Evolutionary conservation across 2,797 vertebrate species (phyloP).

Genomic region (Cossypha niveicapilla): DNA sequence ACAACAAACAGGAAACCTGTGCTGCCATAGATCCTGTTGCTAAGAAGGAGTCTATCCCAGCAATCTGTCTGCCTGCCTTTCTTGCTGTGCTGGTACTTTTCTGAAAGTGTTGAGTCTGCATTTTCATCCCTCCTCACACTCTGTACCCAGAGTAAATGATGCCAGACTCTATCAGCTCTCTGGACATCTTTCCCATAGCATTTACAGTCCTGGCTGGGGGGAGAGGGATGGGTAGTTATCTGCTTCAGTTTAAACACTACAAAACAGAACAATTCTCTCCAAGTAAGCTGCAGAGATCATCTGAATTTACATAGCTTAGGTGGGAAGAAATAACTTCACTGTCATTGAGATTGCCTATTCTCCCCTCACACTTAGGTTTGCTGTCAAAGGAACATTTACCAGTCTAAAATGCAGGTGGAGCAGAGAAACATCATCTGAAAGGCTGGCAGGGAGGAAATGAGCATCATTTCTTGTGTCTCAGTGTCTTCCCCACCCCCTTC

Average conservation of each 20-base stretch:
- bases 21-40: slow-evolving; percentile 66
- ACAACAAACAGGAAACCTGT: slow-evolving; percentile 55
- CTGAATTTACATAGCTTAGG: background rate
- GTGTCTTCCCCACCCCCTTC: background rate
- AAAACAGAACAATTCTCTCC: background rate
- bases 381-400: background rate
- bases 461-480: background rate
- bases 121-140: slow-evolving; percentile 43
- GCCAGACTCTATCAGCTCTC: slow-evolving; percentile 52
- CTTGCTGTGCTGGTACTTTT: slow-evolving; percentile 77
- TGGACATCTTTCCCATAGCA: background rate
- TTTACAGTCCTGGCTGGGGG: background rate
- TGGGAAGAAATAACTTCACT: background rate
- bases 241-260: background rate
- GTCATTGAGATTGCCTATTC: background rate
- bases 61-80: slow-evolving; percentile 71
- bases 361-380: background rate
- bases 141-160: slow-evolving; percentile 59
- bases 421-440: background rate
- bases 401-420: background rate
- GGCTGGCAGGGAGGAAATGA: background rate
- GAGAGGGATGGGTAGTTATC: background rate
- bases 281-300: background rate
- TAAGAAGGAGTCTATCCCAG: slow-evolving; percentile 68
- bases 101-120: slow-evolving; percentile 70